Evolutionary conservation across 2,113 vertebrate genomes (phyloP).

Genomic region (Pardalotus punctatus): DNA sequence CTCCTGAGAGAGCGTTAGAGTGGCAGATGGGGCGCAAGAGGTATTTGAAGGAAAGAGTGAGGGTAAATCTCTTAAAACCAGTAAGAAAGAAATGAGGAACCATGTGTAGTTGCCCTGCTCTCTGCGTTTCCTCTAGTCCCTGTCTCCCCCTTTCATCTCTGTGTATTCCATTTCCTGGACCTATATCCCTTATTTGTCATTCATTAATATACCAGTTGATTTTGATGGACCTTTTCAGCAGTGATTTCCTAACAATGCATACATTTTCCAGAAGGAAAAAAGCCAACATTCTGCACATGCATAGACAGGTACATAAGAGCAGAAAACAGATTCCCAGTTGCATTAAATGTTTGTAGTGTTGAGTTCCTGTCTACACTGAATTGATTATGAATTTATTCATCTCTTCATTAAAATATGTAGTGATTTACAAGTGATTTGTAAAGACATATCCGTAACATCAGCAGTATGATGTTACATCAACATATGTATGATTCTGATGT

Average conservation of each 20-base stretch:
- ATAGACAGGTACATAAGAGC: background rate
- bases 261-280: background rate
- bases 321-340: background rate
- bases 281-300: background rate
- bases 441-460: background rate
- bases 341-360: background rate
- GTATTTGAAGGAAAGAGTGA: background rate
- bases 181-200: background rate
- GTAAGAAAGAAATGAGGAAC: background rate
- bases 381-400: background rate
- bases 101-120: background rate
- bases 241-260: background rate
- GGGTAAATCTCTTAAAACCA: background rate
- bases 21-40: background rate
- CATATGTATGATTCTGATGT: background rate
- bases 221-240: background rate
- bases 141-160: rapidly evolving
- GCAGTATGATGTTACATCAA: background rate
- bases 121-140: background rate
- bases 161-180: background rate
- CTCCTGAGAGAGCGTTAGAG: background rate
- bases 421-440: slow-evolving; percentile 8
- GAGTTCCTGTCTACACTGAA: background rate
- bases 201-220: background rate
- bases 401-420: background rate